A percentile compares a stretch with the other conserved stretches of the same genome.
Conservation (phyloP, 2,888 invertebrate species). For the Marronus borbonicus region DNA sequence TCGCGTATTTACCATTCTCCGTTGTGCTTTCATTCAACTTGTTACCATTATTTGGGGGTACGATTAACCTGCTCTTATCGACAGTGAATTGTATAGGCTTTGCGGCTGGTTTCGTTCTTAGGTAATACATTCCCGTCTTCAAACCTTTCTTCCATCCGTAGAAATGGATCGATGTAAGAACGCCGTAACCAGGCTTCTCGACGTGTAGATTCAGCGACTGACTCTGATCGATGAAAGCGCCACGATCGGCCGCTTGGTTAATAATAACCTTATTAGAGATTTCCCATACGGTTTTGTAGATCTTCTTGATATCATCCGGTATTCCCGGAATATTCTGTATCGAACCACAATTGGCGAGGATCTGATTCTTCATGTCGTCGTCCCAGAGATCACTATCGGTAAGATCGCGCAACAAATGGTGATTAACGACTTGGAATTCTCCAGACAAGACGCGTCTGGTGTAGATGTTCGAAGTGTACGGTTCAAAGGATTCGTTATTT, state of each 20-base stretch:
- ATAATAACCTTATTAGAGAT: conserved; percentile 93
- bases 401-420: conserved; percentile 93
- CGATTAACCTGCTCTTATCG: conserved; percentile 82
- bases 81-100: conserved; percentile 98
- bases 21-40: conserved; percentile 46
- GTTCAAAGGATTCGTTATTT: conserved; percentile 98
- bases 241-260: conserved; percentile 98
- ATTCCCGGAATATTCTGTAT: conserved; percentile 90
- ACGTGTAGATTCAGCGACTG: conserved; percentile 99
- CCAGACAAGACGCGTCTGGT: conserved; percentile 94
- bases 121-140: conserved; percentile 99
- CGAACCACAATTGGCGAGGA: conserved; percentile 93
- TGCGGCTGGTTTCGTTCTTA: conserved; percentile 96
- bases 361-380: conserved; percentile 94
- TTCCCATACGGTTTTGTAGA: conserved; percentile 99
- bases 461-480: conserved; percentile 98
- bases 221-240: conserved; percentile 98
- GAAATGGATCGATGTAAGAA: conserved; percentile 98
- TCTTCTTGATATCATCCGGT: conserved; percentile 86
- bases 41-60: conserved; percentile 52
- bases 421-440: conserved; percentile 97
- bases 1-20: conserved; percentile 50
- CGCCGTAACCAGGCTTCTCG: conserved; percentile 93
- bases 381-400: conserved; percentile 94
- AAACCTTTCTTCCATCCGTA: conserved; percentile 97